These are phyloP conservation scores for Triplophysa dalaica DNA, from an alignment of 2,113 vertebrate genomes.

Conservation along the genomic window DNA sequence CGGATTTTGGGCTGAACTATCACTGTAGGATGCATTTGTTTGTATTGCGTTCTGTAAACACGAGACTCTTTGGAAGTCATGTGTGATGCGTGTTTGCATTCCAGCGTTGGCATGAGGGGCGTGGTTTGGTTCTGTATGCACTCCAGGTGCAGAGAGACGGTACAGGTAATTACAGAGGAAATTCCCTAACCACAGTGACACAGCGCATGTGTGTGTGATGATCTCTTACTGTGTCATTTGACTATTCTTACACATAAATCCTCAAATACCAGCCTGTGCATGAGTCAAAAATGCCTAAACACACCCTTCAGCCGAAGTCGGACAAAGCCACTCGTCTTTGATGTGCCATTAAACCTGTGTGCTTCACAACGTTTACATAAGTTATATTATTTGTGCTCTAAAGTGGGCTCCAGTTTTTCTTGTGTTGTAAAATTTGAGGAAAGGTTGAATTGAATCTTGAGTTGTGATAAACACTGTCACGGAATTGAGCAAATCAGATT, in stretches of 20 bases:
- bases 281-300: constrained; percentile 51
- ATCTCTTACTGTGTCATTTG: constrained; percentile 59
- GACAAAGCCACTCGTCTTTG: constrained; percentile 29
- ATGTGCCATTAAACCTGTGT: not conserved
- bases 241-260: constrained; percentile 58
- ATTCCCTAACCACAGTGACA: constrained; percentile 60
- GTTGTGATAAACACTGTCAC: too few relatives aligned
- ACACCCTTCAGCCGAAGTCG: constrained; percentile 47
- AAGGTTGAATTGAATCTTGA: too few relatives aligned
- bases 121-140: constrained; percentile 57
- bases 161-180: constrained; percentile 60
- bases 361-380: constrained; percentile 12
- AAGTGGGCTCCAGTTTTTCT: too few relatives aligned
- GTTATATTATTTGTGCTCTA: not conserved
- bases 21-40: not conserved
- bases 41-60: constrained; percentile 14
- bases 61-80: constrained; percentile 5
- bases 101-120: constrained; percentile 52
- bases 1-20: too few relatives aligned
- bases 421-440: too few relatives aligned
- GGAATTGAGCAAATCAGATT: too few relatives aligned
- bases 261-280: constrained; percentile 58
- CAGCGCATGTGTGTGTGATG: constrained; percentile 43
- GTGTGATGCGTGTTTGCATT: constrained; percentile 61
- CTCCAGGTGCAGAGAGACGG: constrained; percentile 59